Percentiles rank a stretch among this genome's conserved stretches.
These are phyloP conservation scores for Dipodomys stephensi DNA, from an alignment of 2,113 vertebrate genomes.

Conservation along the genomic window DNA sequence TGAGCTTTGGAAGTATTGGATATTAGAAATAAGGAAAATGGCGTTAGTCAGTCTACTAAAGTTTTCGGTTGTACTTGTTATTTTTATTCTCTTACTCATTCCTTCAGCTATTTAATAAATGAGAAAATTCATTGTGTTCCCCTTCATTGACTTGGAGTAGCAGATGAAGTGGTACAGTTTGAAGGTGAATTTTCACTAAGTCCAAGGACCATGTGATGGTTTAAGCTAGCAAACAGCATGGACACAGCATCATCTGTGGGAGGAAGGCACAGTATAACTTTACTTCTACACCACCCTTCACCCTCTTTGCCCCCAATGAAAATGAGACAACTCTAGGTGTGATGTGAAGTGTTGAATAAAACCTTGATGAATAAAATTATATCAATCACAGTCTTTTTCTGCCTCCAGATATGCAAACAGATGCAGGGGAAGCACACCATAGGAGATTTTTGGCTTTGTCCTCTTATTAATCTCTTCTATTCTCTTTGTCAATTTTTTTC, in stretches of 20 bases:
- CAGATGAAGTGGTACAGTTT: background rate
- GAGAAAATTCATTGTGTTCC: background rate
- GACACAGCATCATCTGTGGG: background rate
- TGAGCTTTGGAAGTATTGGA: background rate
- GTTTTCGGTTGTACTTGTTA: background rate
- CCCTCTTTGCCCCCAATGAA: background rate
- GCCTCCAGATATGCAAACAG: conserved; percentile 38
- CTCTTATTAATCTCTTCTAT: conserved; percentile 25
- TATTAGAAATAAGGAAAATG: background rate
- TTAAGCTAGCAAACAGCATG: background rate
- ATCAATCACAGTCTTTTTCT: conserved; percentile 32
- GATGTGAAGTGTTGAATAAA: background rate
- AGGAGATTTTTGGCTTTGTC: background rate
- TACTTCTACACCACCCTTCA: background rate
- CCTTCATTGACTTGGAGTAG: background rate
- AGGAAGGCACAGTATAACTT: background rate
- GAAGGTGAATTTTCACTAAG: background rate
- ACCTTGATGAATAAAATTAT: conserved; percentile 12
- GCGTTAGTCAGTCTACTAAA: background rate
- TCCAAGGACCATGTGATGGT: background rate
- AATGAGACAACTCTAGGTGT: background rate
- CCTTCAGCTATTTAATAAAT: background rate
- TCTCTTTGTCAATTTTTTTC: background rate
- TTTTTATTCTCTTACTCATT: background rate
- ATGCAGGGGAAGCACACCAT: background rate